Base-by-base conservation (phyloP, 2,797 vertebrate species). In the Liparis tanakae region DNA sequence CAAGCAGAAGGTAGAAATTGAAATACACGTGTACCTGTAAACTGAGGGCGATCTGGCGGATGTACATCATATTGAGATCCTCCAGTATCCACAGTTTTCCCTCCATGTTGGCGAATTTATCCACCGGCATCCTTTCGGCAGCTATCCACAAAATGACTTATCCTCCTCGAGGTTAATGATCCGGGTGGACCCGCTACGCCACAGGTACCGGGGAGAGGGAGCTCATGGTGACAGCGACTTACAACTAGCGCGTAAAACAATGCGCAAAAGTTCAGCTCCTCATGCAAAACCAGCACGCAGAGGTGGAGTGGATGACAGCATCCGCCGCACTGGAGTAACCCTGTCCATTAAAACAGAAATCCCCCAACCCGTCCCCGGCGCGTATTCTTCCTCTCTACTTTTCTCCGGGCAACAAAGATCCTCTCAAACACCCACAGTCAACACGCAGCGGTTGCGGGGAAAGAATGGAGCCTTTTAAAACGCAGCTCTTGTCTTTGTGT, bases 1-100 rank as follows among this genome's bases (percentile, higher is more conserved):
- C 0, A 0, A 12, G 18, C 4, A n/a, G 67, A 70, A 7, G 48
- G 8, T 70, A 17, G 1, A 43, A 36, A 55, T 7, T 2, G 2
- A 54, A 36, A 57, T 4, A 3, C 51, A 76, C 4, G 22, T 70
- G 87, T 96, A 98, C 97, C 97, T 98, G 95, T 67, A 98, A 92
- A 88, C 97, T 98, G 74, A 96, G 94, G 3, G 97, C 97, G 80
- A 98, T 98, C 94, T 98, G 97, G 6, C 97, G 96, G 85, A 99
- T 98, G 92, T 99, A 99, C 84, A 99, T 96, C 97, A 99, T 98
- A 79, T 98, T 98, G 64, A 99, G 95, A 83, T 99, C 97, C 89
- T 99, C 96, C 85, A 99, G 86, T 90, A 99, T 97, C 89, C 94
- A 96, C 67, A 97, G 93, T 89, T 96, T 97, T 86, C 96, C 96